Percentiles rank a stretch among this genome's conserved stretches.
These are phyloP conservation scores for Latrodectus elegans DNA, from an alignment of 2,888 invertebrate species.

Conservation along the genomic window DNA sequence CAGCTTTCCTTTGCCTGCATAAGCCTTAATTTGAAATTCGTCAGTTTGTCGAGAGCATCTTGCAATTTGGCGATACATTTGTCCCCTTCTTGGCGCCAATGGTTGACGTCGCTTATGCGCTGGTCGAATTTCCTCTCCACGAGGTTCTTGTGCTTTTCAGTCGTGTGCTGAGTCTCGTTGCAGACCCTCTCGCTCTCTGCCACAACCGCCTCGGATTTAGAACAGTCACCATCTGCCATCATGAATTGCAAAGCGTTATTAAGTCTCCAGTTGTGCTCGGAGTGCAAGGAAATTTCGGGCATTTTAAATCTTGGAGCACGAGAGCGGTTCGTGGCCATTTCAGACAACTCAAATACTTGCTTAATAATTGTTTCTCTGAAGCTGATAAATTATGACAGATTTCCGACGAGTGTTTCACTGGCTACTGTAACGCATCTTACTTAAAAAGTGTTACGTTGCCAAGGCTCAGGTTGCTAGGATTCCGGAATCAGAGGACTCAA, in stretches of 20 bases:
- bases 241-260: slow-evolving; percentile 52
- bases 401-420: too few relatives aligned
- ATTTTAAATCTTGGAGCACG: slow-evolving; percentile 47
- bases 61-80: slow-evolving; percentile 35
- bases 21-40: slow-evolving; percentile 37
- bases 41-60: slow-evolving; percentile 43
- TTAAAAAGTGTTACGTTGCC: neutral
- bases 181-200: slow-evolving; percentile 52
- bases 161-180: slow-evolving; percentile 43
- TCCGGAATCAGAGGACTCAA: neutral
- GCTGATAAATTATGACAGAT: too few relatives aligned
- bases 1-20: slow-evolving; percentile 30
- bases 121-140: slow-evolving; percentile 61
- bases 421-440: too few relatives aligned
- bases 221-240: slow-evolving; percentile 51
- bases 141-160: slow-evolving; percentile 29
- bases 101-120: slow-evolving; percentile 55
- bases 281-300: slow-evolving; percentile 47
- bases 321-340: neutral
- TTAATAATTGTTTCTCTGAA: too few relatives aligned
- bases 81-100: slow-evolving; percentile 52
- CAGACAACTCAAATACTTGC: too few relatives aligned
- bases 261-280: slow-evolving; percentile 55
- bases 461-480: neutral
- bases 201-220: slow-evolving; percentile 46